Percentiles rank a stretch among this genome's conserved stretches.
Conservation (phyloP, 2,888 invertebrate genomes). For the Cosmopolites sordidus region DNA sequence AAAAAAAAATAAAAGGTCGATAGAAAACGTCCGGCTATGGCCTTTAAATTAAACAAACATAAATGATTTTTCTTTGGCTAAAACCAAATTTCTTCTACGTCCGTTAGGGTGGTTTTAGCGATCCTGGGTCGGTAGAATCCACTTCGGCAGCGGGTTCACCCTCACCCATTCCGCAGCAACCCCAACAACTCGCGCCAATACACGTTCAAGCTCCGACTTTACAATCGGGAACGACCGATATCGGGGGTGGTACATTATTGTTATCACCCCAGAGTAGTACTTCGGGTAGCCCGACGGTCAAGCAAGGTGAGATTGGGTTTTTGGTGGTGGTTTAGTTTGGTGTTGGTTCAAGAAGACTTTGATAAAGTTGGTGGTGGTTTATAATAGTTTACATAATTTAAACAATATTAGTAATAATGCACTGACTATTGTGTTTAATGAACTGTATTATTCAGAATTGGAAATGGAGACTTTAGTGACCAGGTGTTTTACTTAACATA, state of each 20-base stretch:
- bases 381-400: too few species aligned
- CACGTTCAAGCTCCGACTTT: slow-evolving; percentile 32
- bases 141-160: slow-evolving; percentile 50
- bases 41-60: too few species aligned
- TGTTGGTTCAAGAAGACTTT: not conserved
- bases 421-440: too few species aligned
- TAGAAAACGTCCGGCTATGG: too few species aligned
- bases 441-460: too few species aligned
- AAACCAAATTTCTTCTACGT: too few species aligned
- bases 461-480: too few species aligned
- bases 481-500: too few species aligned
- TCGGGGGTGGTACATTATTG: slow-evolving; percentile 38
- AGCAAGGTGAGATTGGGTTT: slow-evolving; percentile 40
- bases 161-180: slow-evolving; percentile 43
- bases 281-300: slow-evolving; percentile 38
- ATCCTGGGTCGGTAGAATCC: slow-evolving; percentile 60
- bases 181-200: slow-evolving; percentile 38
- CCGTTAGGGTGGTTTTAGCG: slow-evolving; percentile 56
- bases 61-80: too few species aligned
- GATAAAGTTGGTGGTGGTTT: slow-evolving; percentile 4
- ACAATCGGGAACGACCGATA: slow-evolving; percentile 20
- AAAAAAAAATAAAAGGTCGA: too few species aligned
- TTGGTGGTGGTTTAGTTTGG: slow-evolving; percentile 5
- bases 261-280: slow-evolving; percentile 42
- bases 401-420: too few species aligned